Conservation (phyloP, 2,888 invertebrate genomes). For the Halocaridina rubra region DNA sequence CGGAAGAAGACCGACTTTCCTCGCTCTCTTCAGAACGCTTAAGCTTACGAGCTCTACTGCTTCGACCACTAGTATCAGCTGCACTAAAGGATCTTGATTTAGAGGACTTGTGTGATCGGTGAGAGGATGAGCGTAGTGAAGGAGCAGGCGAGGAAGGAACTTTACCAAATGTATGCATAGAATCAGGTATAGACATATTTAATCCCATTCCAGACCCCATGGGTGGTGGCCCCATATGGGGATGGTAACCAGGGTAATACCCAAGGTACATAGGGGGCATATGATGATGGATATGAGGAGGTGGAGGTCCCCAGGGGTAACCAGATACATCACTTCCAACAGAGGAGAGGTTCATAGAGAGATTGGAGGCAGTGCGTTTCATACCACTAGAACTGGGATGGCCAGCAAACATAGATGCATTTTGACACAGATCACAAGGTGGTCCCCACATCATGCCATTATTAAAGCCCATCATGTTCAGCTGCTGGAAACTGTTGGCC, state of each 20-base stretch:
- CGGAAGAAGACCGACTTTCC: constrained; percentile 74
- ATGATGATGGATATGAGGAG: constrained; percentile 51
- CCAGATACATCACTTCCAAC: constrained; percentile 57
- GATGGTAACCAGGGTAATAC: constrained; percentile 59
- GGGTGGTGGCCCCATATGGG: constrained; percentile 50
- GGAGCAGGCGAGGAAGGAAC: constrained; percentile 59
- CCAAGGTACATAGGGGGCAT: constrained; percentile 59
- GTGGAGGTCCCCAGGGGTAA: constrained; percentile 56
- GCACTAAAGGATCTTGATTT: constrained; percentile 61
- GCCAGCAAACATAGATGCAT: constrained; percentile 18
- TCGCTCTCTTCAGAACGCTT: constrained; percentile 73
- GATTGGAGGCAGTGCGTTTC: constrained; percentile 61
- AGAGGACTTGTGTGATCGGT: constrained; percentile 53
- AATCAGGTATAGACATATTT: constrained; percentile 62
- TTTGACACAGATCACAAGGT: constrained; percentile 58
- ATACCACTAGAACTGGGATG: constrained; percentile 49
- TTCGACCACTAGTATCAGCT: constrained; percentile 75
- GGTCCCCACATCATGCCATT: constrained; percentile 55
- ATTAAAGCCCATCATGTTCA: constrained; percentile 56
- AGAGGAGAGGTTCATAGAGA: constrained; percentile 62
- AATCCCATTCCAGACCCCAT: constrained; percentile 58
- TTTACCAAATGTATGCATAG: constrained; percentile 56
- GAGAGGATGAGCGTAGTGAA: constrained; percentile 56
- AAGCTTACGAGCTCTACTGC: constrained; percentile 73
- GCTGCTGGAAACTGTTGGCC: constrained; percentile 60